These are phyloP conservation scores for Characodon lateralis DNA, from an alignment of 2,797 vertebrate species.

Conservation along the genomic window DNA sequence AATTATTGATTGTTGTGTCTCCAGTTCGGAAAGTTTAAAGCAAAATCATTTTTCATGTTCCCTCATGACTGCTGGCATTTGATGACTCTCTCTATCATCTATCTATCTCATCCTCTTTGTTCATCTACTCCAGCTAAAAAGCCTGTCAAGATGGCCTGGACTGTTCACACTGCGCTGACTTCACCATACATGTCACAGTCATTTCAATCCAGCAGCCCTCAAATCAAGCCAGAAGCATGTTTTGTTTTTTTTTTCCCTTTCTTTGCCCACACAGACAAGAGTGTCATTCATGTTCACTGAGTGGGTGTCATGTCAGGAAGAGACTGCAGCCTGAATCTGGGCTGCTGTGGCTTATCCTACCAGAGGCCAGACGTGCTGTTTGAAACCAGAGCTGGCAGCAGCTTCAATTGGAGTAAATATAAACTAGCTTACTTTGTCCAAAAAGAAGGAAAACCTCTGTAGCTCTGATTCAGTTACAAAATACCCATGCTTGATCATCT, in stretches of 20 bases:
- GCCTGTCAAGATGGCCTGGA: conserved; percentile 41
- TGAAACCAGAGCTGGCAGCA: conserved; percentile 68
- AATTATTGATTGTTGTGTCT: conserved; percentile 49
- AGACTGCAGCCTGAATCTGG: conserved; percentile 25
- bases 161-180: conserved; percentile 39
- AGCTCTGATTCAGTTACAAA: conserved; percentile 32
- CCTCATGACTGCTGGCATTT: conserved; percentile 40
- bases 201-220: conserved; percentile 43
- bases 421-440: conserved; percentile 55
- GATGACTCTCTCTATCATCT: conserved; percentile 47
- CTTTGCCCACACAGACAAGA: conserved; percentile 27
- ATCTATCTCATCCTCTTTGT: conserved; percentile 30
- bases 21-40: conserved; percentile 29
- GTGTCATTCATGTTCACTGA: conserved; percentile 49
- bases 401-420: conserved; percentile 51
- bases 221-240: conserved; percentile 25
- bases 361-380: conserved; percentile 67
- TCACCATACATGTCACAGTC: conserved; percentile 49
- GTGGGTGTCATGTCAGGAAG: conserved; percentile 36
- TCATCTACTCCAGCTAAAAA: conserved; percentile 37
- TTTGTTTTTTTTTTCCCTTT: neutral
- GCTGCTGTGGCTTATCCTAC: conserved; percentile 47
- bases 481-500: conserved; percentile 28
- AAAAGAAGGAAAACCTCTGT: conserved; percentile 27
- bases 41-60: conserved; percentile 31